These are phyloP conservation scores for Zygogramma bicolorata DNA, from an alignment of 2,888 invertebrate species.

Conservation along the genomic window DNA sequence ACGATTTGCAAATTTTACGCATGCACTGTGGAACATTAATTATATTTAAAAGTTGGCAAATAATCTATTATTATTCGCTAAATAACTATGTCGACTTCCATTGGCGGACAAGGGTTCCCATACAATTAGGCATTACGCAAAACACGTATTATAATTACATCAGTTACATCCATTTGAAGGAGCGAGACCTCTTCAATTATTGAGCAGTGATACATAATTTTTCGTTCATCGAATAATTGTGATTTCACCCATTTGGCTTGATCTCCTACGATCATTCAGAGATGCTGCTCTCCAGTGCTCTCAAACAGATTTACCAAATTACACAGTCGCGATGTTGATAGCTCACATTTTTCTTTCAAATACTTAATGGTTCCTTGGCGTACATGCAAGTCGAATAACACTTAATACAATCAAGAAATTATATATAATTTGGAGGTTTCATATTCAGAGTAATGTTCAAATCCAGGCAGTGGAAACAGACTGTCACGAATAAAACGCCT, in stretches of 20 bases:
- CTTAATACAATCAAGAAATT: slow-evolving; percentile 32
- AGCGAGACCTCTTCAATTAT: slow-evolving; percentile 49
- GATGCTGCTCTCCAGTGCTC: slow-evolving; percentile 29
- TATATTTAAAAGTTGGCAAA: slow-evolving; percentile 59
- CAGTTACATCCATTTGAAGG: slow-evolving; percentile 54
- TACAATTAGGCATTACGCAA: slow-evolving; percentile 56
- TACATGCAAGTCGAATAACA: slow-evolving; percentile 33
- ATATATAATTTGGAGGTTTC: slow-evolving; percentile 24
- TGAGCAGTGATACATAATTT: slow-evolving; percentile 55
- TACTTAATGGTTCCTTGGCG: slow-evolving; percentile 26
- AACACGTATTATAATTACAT: slow-evolving; percentile 53
- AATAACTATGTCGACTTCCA: slow-evolving; percentile 58
- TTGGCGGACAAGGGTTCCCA: slow-evolving; percentile 55
- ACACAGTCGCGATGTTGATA: slow-evolving; percentile 31
- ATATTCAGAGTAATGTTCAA: neutral
- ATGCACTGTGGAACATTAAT: slow-evolving; percentile 58
- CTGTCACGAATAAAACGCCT: neutral
- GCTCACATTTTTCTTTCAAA: slow-evolving; percentile 32
- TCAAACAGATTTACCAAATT: slow-evolving; percentile 41
- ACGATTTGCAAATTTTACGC: slow-evolving; percentile 62
- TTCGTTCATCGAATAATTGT: slow-evolving; percentile 49
- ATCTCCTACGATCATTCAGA: slow-evolving; percentile 30
- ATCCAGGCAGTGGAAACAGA: neutral
- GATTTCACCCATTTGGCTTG: slow-evolving; percentile 44
- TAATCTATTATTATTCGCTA: slow-evolving; percentile 61